phyloP scores from a whole-genome alignment of 2,888 invertebrate species.

The Deilephila elpenor region DNA sequence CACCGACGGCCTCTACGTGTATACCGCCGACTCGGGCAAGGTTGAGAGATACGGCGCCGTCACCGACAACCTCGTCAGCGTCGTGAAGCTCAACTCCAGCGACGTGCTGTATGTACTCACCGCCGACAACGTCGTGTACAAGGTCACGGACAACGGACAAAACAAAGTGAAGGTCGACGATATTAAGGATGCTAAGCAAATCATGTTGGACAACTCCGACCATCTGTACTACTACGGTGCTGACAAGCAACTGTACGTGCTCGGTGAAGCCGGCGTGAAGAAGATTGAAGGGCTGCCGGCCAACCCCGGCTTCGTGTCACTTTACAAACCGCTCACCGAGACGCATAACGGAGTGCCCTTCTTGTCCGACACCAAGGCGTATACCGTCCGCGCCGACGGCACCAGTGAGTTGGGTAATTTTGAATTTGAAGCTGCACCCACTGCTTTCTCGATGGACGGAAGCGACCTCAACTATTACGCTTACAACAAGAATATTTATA shows the following conservation, averaged over 20 bases:
- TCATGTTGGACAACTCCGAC: slow-evolving; percentile 60
- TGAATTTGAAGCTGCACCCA: slow-evolving; percentile 52
- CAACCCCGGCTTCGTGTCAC: slow-evolving; percentile 44
- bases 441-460: slow-evolving; percentile 60
- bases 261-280: slow-evolving; percentile 49
- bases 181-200: slow-evolving; percentile 58
- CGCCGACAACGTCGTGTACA: slow-evolving; percentile 59
- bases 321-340: slow-evolving; percentile 61
- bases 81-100: slow-evolving; percentile 56
- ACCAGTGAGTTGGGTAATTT: slow-evolving; percentile 48
- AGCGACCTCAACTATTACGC: slow-evolving; percentile 46
- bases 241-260: slow-evolving; percentile 57
- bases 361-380: slow-evolving; percentile 54
- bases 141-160: slow-evolving; percentile 62
- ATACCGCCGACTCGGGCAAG: slow-evolving; percentile 45
- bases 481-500: slow-evolving; percentile 67
- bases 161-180: slow-evolving; percentile 57
- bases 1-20: slow-evolving; percentile 56
- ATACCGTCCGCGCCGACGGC: slow-evolving; percentile 57
- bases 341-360: slow-evolving; percentile 54
- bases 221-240: slow-evolving; percentile 63
- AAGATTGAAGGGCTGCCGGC: slow-evolving; percentile 61
- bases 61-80: slow-evolving; percentile 56
- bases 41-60: slow-evolving; percentile 49
- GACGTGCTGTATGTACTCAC: slow-evolving; percentile 64